Base-by-base conservation (phyloP, 2,113 vertebrate species). In the Salvator merianae region DNA sequence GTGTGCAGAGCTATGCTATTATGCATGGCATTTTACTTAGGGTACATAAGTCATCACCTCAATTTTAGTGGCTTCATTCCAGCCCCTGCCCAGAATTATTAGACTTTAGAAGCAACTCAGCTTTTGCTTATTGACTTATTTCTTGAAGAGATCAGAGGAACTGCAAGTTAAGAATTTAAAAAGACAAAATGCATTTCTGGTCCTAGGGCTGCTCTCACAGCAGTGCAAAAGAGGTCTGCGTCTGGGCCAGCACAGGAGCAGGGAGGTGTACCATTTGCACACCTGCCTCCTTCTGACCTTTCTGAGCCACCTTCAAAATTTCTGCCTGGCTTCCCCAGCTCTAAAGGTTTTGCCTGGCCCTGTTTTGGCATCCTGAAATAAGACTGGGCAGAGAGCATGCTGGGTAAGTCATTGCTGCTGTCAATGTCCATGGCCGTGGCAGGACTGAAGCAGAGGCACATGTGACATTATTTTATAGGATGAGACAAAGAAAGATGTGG, bases 91-190 rank as follows among this genome's bases (percentile, higher is more conserved):
- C 86, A 68, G 12, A 34, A 10, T 83, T 93, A 83, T 82, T 87
- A 85, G 76, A 74, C 34, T 91, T 94, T 91, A 73, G 69, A 73
- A 91, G 74, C 72, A 85, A 86, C 65, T 89, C 20, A 8, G 79
- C 43, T 84, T 79, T 77, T 79, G 10, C 76, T 88, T 78, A 13
- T 26, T 65, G 24, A 75, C 6, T 90, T 85, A 50, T 76, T 83
- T 43, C 74, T 79, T 89, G 86, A 76, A 75, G 92, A 91, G 84
- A 81, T 77, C 82, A 86, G 30, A 79, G 53, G 90, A 47, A 1
- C 68, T 78, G 72, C 90, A 93, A 74, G 32, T 75, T 86, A 69
- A 91, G 88, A 93, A 91, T 88, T 2, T 32, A 84, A 88, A 88
- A 20, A 36, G 85, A 59, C 40, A 89, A 79, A 88, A 72, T 1